Evolutionary conservation across 2,888 invertebrate genomes (phyloP).

Genomic region (Cremastinae sp.): DNA sequence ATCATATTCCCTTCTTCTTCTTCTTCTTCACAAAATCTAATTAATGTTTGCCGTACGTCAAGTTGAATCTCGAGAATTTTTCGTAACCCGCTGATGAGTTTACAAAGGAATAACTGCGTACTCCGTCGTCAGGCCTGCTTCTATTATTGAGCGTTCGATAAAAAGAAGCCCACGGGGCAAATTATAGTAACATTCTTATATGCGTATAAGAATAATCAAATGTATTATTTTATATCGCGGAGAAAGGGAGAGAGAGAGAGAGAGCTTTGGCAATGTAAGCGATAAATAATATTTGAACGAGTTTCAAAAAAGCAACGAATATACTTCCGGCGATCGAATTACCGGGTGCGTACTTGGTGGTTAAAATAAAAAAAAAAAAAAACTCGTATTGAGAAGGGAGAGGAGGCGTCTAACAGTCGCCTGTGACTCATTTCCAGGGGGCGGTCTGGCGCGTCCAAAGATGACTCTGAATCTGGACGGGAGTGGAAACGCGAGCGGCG

Average conservation of each 20-base stretch:
- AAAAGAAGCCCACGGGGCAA: too few relatives aligned
- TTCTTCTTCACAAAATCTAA: too few relatives aligned
- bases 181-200: background rate
- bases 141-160: conserved; percentile 2
- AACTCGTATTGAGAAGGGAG: conserved; percentile 15
- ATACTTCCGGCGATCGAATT: too few relatives aligned
- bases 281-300: too few relatives aligned
- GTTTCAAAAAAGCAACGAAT: conserved; percentile 4
- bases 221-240: too few relatives aligned
- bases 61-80: too few relatives aligned
- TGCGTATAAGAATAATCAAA: background rate
- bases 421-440: conserved; percentile 78
- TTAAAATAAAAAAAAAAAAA: too few relatives aligned
- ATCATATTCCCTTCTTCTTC: conserved; percentile 20
- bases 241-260: too few relatives aligned
- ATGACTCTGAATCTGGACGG: conserved; percentile 86
- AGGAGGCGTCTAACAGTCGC: conserved; percentile 72
- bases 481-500: conserved; percentile 81
- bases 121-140: conserved; percentile 11
- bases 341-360: too few relatives aligned
- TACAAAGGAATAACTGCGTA: too few relatives aligned
- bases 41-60: background rate
- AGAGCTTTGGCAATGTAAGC: too few relatives aligned
- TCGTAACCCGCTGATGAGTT: too few relatives aligned
- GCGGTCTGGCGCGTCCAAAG: conserved; percentile 83